Evolutionary conservation across 2,888 invertebrate genomes (phyloP), one percentile per base, ranked within the genome.

Genomic region (Synergus itoensis): DNA sequence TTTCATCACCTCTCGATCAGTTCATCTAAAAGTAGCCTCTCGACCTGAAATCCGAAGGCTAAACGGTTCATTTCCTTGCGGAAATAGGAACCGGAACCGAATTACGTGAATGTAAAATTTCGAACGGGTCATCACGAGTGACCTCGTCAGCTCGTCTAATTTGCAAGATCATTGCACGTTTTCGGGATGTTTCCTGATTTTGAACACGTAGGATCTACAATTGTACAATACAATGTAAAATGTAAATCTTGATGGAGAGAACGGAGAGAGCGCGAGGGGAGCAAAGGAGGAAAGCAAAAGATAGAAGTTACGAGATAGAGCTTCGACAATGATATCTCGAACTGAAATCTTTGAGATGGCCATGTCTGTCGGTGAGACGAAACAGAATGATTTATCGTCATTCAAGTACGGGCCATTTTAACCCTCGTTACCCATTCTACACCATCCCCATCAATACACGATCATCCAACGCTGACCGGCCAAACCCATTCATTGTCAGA

Each of bases 351-450:
- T 79, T 81, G 80, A 82, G 80, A 82, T 84, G 84, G 84, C 83
- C 84, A 78, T 83, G 86, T 87, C 86, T 84, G 86, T 86, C 86
- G 84, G 87, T 88, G 85, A 87, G 86, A 88, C 86, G 87, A 89
- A 87, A 84, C 82, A 75, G 84, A 87, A 85, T 90, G 89, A 89
- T 89, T 90, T 90, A 89, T 89, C 86, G 87, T 89, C 87, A 90
- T 90, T 87, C 86, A 89, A 89, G 89, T 88, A 87, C 86, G 84
- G 88, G 85, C 86, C 86, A 87, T 87, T 87, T 88, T 81, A 85
- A 82, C 84, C 83, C 82, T 86, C 85, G 84, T 81, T 83, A 84
- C 78, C 82, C 83, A 81, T 83, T 86, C 84, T 80, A 80, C 62
- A 81, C 63, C 63, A 77, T 81, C 73, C 73, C 53, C 48, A 43